Base-by-base conservation (phyloP, 1,140 invertebrate genomes). In the Drosophila pachea region DNA sequence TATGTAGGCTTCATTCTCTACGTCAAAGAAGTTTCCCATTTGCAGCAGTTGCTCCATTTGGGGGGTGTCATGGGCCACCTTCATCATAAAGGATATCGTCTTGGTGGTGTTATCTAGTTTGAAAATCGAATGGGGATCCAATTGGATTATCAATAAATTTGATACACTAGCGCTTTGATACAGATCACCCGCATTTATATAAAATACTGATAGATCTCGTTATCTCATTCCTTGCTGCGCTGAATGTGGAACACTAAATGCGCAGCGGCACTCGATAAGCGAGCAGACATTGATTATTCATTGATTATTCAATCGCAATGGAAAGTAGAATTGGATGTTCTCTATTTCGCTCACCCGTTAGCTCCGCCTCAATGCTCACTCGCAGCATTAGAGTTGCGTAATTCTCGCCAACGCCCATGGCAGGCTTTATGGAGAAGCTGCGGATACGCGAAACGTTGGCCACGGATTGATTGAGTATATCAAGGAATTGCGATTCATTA, bases 401-500 rank as follows among this genome's bases (percentile, higher is more conserved):
- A 62, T 82, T 82, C 59, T 82, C 78, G n/a, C 78, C 78, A 6
- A 70, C 53, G 11, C 22, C 36, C 42, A 78, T 16, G 4, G 64
- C 76, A 12, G 66, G 67, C 16, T 65, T 55, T 7, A 50, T 58
- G 9, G 32, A 40, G 43, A 76, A 78, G 50, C 63, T 59, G 36
- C 50, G 33, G n/a, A 82, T 73, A 14, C 71, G 64, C 54, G 89
- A 70, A 40, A 86, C 75, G 7, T 64, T 62, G 42, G 89, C 86
- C 11, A 86, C 63, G 33, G 48, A 49, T 52, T 88, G 73, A 52
- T 76, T 87, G 4, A 92, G 67, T 47, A 90, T 66, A 67, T 88
- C 88, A 54, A 90, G 73, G 5, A 89, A 65, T 11, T 90, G 90
- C 49, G 87, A 66, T 45, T 73, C 50, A 65, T 90, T 89, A 58